Conservation (phyloP, 2,797 vertebrate genomes). For the Gymnopithys bicolor region DNA sequence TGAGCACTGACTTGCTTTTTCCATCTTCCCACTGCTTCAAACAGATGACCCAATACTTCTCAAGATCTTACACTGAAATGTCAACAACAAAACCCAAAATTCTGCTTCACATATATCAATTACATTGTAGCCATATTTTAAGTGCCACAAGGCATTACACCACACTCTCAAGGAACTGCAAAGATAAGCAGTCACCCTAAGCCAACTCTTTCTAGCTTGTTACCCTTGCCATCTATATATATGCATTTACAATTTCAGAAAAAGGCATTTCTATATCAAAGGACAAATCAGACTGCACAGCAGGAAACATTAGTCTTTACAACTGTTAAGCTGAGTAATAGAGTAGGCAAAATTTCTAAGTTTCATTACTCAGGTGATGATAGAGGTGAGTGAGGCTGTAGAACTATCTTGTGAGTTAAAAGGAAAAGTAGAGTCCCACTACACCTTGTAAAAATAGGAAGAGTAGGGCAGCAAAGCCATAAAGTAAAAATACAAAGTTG, state of each 20-base stretch:
- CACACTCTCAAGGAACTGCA: fast-evolving
- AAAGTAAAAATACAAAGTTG: neutral
- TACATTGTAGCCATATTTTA: neutral
- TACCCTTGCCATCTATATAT: neutral
- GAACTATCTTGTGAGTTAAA: neutral
- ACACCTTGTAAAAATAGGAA: neutral
- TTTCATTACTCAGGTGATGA: neutral
- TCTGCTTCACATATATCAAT: neutral
- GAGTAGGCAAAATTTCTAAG: neutral
- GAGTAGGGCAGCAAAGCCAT: neutral
- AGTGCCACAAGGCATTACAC: neutral
- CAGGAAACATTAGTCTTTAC: neutral
- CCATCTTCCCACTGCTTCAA: neutral
- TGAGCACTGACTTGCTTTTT: neutral
- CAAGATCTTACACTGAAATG: neutral
- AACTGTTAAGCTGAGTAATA: neutral
- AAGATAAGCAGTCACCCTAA: neutral
- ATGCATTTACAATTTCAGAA: neutral
- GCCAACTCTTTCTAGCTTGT: neutral
- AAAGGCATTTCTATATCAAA: neutral
- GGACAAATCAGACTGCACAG: neutral
- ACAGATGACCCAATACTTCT: neutral
- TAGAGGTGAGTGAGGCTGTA: neutral
- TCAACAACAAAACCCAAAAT: neutral
- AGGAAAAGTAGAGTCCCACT: neutral